Conservation (phyloP, 2,113 vertebrate species). For the Gambusia affinis region DNA sequence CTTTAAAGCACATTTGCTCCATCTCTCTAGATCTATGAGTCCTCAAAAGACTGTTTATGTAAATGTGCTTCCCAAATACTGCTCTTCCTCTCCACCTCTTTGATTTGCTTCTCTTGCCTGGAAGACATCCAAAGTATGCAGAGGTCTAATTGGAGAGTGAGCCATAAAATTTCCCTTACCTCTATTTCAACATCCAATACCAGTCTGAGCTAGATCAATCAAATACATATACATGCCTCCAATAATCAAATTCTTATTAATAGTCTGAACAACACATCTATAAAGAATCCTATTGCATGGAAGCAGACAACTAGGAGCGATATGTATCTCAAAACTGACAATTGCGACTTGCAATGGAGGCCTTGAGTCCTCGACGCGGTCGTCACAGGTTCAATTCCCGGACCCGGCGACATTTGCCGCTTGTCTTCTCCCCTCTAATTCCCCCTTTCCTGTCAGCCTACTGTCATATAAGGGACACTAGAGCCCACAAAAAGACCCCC, state of each 20-base stretch:
- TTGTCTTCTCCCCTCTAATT: too few relatives aligned
- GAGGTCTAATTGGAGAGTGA: conserved; percentile 59
- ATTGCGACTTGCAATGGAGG: neutral
- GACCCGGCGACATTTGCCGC: too few relatives aligned
- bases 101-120: conserved; percentile 64
- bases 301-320: conserved; percentile 2
- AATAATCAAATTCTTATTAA: conserved; percentile 39
- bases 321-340: conserved; percentile 1
- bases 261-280: conserved; percentile 14
- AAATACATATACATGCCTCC: conserved; percentile 53
- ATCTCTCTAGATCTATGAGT: conserved; percentile 22
- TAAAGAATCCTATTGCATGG: conserved; percentile 3
- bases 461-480: too few relatives aligned
- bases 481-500: too few relatives aligned
- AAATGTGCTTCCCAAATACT: conserved; percentile 54
- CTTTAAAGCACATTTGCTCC: conserved; percentile 32
- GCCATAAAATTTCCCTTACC: conserved; percentile 66
- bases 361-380: too few relatives aligned
- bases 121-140: conserved; percentile 71
- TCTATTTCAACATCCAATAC: conserved; percentile 59
- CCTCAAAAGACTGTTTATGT: conserved; percentile 50
- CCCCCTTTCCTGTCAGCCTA: too few relatives aligned
- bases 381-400: too few relatives aligned
- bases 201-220: conserved; percentile 65
- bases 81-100: conserved; percentile 47